Base-by-base conservation (phyloP, 2,888 invertebrate species). In the Keiferia lycopersicella region DNA sequence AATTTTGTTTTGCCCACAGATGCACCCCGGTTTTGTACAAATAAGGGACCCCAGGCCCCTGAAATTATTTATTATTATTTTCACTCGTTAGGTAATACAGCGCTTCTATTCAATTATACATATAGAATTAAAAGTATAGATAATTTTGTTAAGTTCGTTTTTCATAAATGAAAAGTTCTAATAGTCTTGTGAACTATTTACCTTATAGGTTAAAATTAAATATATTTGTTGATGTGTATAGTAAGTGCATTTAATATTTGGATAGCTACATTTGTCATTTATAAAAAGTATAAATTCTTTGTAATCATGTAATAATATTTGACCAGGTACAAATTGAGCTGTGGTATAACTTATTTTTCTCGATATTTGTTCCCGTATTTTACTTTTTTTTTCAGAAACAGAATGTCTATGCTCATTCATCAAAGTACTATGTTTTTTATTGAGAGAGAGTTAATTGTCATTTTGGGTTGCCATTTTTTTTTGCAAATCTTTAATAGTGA, bases 31-130 rank as follows among this genome's bases (percentile, higher is more conserved):
- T 81, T 85, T 87, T 91, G 90, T 91, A 91, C 90, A 91, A 90
- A 89, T 77, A 70, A 76, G 69, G 82, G 83, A 79, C 82, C 76
- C 69, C 74, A 70, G 81, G 84, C 75, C 81, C 85, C 83, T 73
- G 79, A 81, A 83, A 79, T 84, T 86, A 88, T 89, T 91, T 90
- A 89, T 90, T 87, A 85, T 83, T 80, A 73, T 83, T 83, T 82
- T 86, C 87, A 87, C 86, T 86, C 78, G 87, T 88, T 87, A 87
- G 84, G 83, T 82, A 83, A 80, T 83, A 82, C 85, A 83, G 84
- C 76, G 80, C 88, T 87, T 86, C 79, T 88, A 86, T 84, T 83
- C 80, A 80, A 81, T 79, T 86, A 85, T 84, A 86, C 82, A 88
- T 86, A 87, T 85, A 88, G 85, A 82, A 71, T 80, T 83, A 84